These are phyloP conservation scores for Philopedon plagiatum DNA, from an alignment of 2,888 invertebrate species.

Conservation along the genomic window DNA sequence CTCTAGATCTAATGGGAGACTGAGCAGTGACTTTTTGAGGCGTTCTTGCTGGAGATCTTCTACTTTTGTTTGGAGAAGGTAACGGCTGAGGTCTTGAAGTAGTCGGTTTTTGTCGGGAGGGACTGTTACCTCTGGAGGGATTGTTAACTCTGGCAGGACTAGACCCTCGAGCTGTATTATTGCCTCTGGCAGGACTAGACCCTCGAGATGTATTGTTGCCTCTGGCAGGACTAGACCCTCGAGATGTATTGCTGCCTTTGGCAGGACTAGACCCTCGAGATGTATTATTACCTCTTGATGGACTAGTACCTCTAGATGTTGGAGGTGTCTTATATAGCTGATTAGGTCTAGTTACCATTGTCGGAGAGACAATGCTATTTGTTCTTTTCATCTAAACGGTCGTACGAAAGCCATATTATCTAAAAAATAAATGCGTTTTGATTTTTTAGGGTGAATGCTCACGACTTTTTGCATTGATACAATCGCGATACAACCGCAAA, in stretches of 20 bases:
- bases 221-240: conserved; percentile 59
- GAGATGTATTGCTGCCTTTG: conserved; percentile 55
- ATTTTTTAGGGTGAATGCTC: too few relatives aligned
- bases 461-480: too few relatives aligned
- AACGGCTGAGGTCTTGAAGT: conserved; percentile 1
- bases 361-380: not conserved
- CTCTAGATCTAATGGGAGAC: conserved; percentile 29
- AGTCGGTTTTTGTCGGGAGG: conserved; percentile 19
- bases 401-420: not conserved
- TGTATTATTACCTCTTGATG: conserved; percentile 43
- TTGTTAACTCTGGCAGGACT: conserved; percentile 58
- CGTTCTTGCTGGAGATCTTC: conserved; percentile 48
- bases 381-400: not conserved
- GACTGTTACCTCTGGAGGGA: conserved; percentile 62
- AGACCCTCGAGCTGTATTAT: conserved; percentile 58
- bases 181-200: conserved; percentile 54
- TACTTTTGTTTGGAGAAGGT: conserved; percentile 33
- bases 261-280: conserved; percentile 62
- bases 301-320: conserved; percentile 62
- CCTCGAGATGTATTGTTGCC: conserved; percentile 59
- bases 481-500: too few relatives aligned
- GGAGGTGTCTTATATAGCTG: conserved; percentile 60
- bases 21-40: conserved; percentile 2
- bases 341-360: conserved; percentile 61
- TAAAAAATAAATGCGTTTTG: not conserved